Base-by-base conservation (phyloP, 1,140 invertebrate species). In the Anoplophora glabripennis region DNA sequence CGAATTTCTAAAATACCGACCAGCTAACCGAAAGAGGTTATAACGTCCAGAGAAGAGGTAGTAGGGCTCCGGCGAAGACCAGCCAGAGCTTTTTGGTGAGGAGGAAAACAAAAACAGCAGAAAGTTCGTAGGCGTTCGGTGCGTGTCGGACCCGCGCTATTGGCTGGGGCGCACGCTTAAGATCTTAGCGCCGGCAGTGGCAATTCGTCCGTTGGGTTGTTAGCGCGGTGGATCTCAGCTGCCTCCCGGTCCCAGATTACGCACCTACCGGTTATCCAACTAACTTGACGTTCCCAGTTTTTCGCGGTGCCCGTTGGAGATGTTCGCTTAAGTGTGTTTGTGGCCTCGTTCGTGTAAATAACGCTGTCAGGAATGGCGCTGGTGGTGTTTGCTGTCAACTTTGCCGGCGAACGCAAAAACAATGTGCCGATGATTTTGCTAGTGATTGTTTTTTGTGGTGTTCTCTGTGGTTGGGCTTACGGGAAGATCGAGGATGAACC, bases 101-200 rank as follows among this genome's bases (percentile, higher is more conserved):
- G 21, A 28, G 18, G 9, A 44, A 54, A 54, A 44, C 35, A 42
- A 54, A 54, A 54, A 54, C 38, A 36, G 11, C 10, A 18, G 57
- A 46, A 38, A 17, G 18, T 53, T 62, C 60, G 60, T 57, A 18
- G 60, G 60, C 54, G 48, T 48, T 62, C 60, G 60, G 60, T 46
- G 45, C 42, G 44, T 35, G 14, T 62, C 60, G 60, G 54, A 51
- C 33, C 44, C 34, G 54, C 60, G 52, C 60, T 62, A 62, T 62
- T 62, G 60, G 60, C 60, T 54, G 60, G n/a, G 60, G 60, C 60
- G 60, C 60, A 62, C 60, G 60, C 60, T 57, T 62, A 57, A 44
- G 38, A 53, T 62, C 54, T 62, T 62, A 62, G 60, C 60, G 60
- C 60, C 60, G 48, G 54, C 60, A 62, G 60, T 62, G 60, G 60